A percentile compares a stretch with the other conserved stretches of the same genome.
These are phyloP conservation scores for Stomatorhinus ivindoensis DNA, from an alignment of 2,113 vertebrate genomes.

Conservation along the genomic window DNA sequence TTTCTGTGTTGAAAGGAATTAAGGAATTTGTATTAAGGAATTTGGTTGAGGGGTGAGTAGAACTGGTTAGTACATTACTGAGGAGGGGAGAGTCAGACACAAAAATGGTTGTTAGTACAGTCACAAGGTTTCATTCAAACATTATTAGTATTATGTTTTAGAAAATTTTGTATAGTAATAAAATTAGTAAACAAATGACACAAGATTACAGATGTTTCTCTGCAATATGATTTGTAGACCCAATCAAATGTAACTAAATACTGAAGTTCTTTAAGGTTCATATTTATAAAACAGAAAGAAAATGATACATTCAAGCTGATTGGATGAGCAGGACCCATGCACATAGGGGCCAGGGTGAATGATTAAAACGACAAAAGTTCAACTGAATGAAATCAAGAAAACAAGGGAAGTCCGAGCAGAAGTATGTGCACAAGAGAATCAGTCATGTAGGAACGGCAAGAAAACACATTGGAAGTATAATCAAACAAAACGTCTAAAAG, in stretches of 20 bases:
- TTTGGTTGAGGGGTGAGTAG: conserved; percentile 51
- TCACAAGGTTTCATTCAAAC: conserved; percentile 66
- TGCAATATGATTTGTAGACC: conserved; percentile 57
- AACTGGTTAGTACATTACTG: conserved; percentile 70
- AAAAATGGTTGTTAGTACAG: conserved; percentile 79
- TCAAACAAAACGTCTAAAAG: conserved; percentile 18
- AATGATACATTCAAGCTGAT: conserved; percentile 54
- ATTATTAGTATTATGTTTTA: conserved; percentile 58
- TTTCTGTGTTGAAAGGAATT: conserved; percentile 33
- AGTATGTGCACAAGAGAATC: conserved; percentile 26
- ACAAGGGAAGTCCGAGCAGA: conserved; percentile 34
- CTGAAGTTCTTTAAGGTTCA: conserved; percentile 48
- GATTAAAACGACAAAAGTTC: neutral
- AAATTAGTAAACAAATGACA: conserved; percentile 21
- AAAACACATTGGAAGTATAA: neutral
- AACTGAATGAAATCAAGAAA: neutral
- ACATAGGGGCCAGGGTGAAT: conserved; percentile 33
- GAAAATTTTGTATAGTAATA: conserved; percentile 52
- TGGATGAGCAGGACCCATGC: conserved; percentile 59
- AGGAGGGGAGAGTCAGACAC: conserved; percentile 71
- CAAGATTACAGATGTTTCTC: conserved; percentile 56
- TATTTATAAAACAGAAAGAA: conserved; percentile 43
- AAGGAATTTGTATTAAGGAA: conserved; percentile 42
- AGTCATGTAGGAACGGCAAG: neutral
- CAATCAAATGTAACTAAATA: conserved; percentile 52